A percentile compares a stretch with the other conserved stretches of the same genome.
Evolutionary conservation across 2,888 invertebrate genomes (phyloP).

Genomic region (Oasisia sp.): DNA sequence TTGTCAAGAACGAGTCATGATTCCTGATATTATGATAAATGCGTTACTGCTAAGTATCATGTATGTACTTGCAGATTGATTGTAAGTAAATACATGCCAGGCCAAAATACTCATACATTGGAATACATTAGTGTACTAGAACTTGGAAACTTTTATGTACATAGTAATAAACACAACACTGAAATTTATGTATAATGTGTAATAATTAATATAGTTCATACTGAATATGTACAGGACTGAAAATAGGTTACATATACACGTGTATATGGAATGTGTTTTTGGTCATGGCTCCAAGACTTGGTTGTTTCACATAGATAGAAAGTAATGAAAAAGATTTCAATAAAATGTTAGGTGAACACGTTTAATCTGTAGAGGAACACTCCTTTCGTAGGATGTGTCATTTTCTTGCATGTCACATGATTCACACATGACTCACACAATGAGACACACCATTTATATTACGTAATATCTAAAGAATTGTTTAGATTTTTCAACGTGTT

Average conservation of each 20-base stretch:
- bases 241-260: too few relatives aligned
- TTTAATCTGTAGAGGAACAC: not conserved
- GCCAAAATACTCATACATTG: not conserved
- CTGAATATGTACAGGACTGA: too few relatives aligned
- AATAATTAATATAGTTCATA: not conserved
- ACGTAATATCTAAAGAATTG: too few relatives aligned
- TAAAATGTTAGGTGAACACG: not conserved
- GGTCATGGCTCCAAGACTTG: too few relatives aligned
- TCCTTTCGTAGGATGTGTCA: not conserved
- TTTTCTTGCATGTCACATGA: not conserved
- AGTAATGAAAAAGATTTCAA: not conserved
- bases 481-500: too few relatives aligned
- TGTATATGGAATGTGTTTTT: too few relatives aligned
- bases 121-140: not conserved
- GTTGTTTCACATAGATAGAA: not conserved
- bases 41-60: not conserved
- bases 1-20: not conserved
- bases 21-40: not conserved
- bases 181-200: not conserved
- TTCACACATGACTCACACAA: not conserved
- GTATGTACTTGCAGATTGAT: not conserved
- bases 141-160: not conserved
- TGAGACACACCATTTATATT: too few relatives aligned
- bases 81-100: not conserved
- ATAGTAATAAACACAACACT: not conserved